Evolutionary conservation across 2,888 invertebrate species (phyloP), one percentile per base, ranked within the genome.

Genomic region (Drosophila parthenogenetica): DNA sequence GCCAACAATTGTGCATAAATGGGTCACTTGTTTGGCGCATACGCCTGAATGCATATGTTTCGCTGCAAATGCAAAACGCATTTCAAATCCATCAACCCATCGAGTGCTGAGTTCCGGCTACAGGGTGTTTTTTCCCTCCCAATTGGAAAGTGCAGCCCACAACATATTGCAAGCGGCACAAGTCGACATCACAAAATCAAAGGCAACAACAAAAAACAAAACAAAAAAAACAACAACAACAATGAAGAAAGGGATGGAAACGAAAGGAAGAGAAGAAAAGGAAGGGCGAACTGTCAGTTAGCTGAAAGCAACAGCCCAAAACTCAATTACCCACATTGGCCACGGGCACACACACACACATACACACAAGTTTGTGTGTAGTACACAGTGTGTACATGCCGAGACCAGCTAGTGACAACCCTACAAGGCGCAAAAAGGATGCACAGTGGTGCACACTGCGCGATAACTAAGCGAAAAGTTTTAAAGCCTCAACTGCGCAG

Each of bases 221-320:
- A 13, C 17, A 39, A 17, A 45, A 5, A 45, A 39, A 45, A 17
- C 7, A 40, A 32, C 22, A 39, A 14, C 37, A 35, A 19, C 17
- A 37, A 29, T 5, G 25, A 16, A 58, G 29, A n/a, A 29, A n/a
- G 50, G 11, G 22, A 32, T 11, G 22, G 14, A 42, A 2, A 3
- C 14, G 11, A 43, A 14, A 11, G 35, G 7, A 29, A 22, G 32
- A 16, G 42, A 14, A 13, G 42, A 7, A 14, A 55, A 22, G 46
- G 46, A 53, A 45, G 57, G 48, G 62, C 68, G 64, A 77, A 43
- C 54, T 55, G 73, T 80, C 81, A 82, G 80, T 63, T 66, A 71
- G 53, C 74, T 64, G 59, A 81, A 77, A 73, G 87, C 87, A 78
- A 84, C 84, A 82, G 82, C 75, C 78, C 78, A 69, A 84, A 87